phyloP scores from a whole-genome alignment of 1,140 invertebrate genomes.

The Melanaphis sacchari region DNA sequence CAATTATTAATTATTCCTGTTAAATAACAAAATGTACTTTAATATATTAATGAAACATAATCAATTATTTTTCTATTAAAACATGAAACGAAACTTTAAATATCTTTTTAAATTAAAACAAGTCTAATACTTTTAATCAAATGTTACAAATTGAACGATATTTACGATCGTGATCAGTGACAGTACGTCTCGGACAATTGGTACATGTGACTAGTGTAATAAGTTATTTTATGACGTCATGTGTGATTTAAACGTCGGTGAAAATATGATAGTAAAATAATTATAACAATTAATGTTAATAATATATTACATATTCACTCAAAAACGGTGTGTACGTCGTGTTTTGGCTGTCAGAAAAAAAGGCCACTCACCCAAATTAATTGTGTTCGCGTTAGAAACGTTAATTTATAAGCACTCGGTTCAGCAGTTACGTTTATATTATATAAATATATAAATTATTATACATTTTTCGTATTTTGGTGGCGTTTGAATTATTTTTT shows the following conservation, averaged over 20 bases:
- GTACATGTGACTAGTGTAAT: background rate
- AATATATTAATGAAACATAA: background rate
- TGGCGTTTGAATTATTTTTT: background rate
- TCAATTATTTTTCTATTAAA: background rate
- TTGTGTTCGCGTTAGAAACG: background rate
- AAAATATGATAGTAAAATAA: background rate
- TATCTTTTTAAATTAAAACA: background rate
- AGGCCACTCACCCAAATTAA: background rate
- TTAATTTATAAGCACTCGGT: slow-evolving; percentile 1
- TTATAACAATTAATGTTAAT: background rate
- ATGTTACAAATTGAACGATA: background rate
- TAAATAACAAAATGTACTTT: background rate
- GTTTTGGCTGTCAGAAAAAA: background rate
- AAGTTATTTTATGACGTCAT: background rate
- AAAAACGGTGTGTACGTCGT: background rate
- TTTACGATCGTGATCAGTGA: background rate
- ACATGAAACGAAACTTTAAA: background rate
- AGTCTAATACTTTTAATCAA: background rate
- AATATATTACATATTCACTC: background rate
- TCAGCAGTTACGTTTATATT: background rate
- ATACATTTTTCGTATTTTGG: background rate
- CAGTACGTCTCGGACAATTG: background rate
- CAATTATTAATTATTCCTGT: background rate
- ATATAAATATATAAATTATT: background rate
- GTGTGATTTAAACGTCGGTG: background rate